A percentile compares a stretch with the other conserved stretches of the same genome.
These are phyloP conservation scores for Sesia apiformis DNA, from an alignment of 2,888 invertebrate species.

Conservation along the genomic window DNA sequence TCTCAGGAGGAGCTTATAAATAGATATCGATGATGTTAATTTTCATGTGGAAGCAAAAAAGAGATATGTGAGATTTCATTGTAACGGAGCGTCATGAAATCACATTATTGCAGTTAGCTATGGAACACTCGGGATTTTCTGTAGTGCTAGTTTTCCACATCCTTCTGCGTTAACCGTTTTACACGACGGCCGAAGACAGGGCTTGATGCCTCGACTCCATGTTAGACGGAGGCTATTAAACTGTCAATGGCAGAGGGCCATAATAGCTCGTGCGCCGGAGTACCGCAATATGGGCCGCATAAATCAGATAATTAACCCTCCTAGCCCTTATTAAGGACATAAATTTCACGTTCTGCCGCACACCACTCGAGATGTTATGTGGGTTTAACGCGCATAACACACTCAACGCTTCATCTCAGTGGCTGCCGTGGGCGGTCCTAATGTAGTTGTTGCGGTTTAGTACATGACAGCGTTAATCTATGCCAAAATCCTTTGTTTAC, in stretches of 20 bases:
- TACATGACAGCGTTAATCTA: slow-evolving; percentile 11
- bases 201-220: slow-evolving; percentile 21
- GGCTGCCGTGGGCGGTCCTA: slow-evolving; percentile 1
- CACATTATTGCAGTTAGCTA: too few species aligned
- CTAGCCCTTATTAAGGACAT: slow-evolving; percentile 67
- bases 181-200: slow-evolving; percentile 5
- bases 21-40: too few species aligned
- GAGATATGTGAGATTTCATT: too few species aligned
- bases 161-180: too few species aligned
- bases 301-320: slow-evolving; percentile 71
- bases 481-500: slow-evolving; percentile 1
- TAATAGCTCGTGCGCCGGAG: slow-evolving; percentile 44
- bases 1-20: too few species aligned
- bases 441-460: slow-evolving; percentile 14
- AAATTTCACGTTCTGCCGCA: slow-evolving; percentile 58
- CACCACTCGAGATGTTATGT: slow-evolving; percentile 53
- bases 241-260: slow-evolving; percentile 51
- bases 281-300: slow-evolving; percentile 56
- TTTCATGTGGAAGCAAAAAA: too few species aligned
- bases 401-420: neutral
- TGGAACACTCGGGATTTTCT: too few species aligned
- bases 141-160: too few species aligned
- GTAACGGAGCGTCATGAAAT: slow-evolving; percentile 1
- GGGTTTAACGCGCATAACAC: slow-evolving; percentile 48
- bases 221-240: slow-evolving; percentile 41